Evolutionary conservation across 2,113 vertebrate species (phyloP).

Genomic region (Scartelaos histophorus): DNA sequence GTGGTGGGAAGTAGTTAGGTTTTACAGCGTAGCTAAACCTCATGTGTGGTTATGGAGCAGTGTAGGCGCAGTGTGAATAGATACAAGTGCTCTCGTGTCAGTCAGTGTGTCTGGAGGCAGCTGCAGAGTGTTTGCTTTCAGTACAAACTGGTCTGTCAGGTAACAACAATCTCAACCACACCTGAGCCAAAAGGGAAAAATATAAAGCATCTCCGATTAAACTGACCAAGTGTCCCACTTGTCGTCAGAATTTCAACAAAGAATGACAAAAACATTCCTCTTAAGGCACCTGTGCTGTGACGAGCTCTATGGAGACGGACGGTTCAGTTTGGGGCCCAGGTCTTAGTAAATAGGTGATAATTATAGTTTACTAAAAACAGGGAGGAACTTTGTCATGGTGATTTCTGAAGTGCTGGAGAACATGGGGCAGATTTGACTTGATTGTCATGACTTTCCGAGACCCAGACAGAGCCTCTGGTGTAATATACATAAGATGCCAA

Average conservation of each 20-base stretch:
- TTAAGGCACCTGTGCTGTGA: constrained; percentile 28
- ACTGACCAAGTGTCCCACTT: constrained; percentile 15
- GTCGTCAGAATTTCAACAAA: constrained; percentile 19
- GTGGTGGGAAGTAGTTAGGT: constrained; percentile 23
- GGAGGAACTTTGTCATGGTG: not conserved
- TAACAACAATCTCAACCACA: constrained; percentile 22
- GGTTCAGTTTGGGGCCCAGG: not conserved
- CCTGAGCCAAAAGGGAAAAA: not conserved
- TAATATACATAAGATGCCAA: not conserved
- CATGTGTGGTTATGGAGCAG: constrained; percentile 24
- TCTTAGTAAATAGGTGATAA: not conserved
- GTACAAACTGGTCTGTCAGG: constrained; percentile 53
- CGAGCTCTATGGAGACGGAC: not conserved
- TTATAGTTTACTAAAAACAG: not conserved
- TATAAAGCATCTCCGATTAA: constrained; percentile 12
- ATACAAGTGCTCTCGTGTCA: constrained; percentile 10
- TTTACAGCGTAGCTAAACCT: constrained; percentile 33
- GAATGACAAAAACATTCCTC: constrained; percentile 13
- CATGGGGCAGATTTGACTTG: too few relatives aligned
- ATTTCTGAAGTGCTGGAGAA: not conserved
- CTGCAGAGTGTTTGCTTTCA: constrained; percentile 31
- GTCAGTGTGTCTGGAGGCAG: constrained; percentile 19
- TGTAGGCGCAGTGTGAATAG: not conserved
- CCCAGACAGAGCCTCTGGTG: not conserved
- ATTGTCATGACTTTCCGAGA: not conserved